phyloP scores from a whole-genome alignment of 2,113 vertebrate genomes.

The Tichodroma muraria region DNA sequence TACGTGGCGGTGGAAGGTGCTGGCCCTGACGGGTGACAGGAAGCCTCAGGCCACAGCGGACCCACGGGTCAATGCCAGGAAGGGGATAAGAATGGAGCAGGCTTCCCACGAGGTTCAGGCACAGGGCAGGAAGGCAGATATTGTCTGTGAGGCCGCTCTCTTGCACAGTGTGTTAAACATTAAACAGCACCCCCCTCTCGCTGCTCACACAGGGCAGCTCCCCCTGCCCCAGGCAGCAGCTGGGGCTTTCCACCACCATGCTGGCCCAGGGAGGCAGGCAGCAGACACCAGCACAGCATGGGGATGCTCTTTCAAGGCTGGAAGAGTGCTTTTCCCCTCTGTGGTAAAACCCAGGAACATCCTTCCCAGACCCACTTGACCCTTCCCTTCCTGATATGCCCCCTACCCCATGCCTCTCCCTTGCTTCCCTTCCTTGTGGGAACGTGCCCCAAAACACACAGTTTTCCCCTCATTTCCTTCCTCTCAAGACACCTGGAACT shows the following conservation, averaged over 20 bases:
- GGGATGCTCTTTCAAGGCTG: background rate
- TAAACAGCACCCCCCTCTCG: accelerated
- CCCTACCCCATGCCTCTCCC: background rate
- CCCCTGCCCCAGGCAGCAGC: background rate
- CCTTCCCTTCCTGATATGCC: background rate
- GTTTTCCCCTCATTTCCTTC: background rate
- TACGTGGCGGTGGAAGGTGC: accelerated
- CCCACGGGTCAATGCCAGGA: background rate
- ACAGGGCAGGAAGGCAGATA: background rate
- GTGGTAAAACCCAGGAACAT: background rate
- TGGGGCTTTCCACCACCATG: background rate
- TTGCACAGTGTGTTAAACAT: background rate
- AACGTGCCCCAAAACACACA: background rate
- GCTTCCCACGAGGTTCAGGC: background rate
- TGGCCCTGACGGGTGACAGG: background rate
- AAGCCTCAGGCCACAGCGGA: background rate
- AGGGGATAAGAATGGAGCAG: background rate
- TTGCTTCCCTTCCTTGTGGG: background rate
- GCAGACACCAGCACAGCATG: background rate
- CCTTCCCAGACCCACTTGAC: background rate
- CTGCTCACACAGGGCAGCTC: background rate
- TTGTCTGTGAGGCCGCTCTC: background rate
- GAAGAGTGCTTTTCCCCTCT: background rate
- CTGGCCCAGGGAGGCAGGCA: background rate
- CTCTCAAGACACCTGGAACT: background rate